A percentile compares a stretch with the other conserved stretches of the same genome.
phyloP scores from a whole-genome alignment of 2,888 invertebrate genomes.

The Acanthopleura granulata region DNA sequence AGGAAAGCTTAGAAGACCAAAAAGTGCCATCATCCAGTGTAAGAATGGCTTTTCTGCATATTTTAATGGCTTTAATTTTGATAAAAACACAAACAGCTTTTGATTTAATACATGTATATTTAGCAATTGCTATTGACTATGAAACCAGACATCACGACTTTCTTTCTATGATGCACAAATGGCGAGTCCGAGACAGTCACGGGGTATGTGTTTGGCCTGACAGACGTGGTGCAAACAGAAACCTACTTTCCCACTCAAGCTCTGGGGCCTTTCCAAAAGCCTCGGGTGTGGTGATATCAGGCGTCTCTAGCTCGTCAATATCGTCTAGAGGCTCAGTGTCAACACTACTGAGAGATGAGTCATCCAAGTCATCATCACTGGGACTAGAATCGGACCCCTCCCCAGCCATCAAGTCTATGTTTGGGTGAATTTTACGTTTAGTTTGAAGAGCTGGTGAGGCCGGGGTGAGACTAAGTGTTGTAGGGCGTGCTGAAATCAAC shows the following conservation, averaged over 20 bases:
- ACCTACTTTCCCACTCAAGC: constrained; percentile 59
- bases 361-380: constrained; percentile 23
- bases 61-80: too few relatives aligned
- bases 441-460: constrained; percentile 30
- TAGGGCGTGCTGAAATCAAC: too few relatives aligned
- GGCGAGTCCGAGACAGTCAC: not conserved
- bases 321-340: constrained; percentile 27
- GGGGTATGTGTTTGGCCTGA: not conserved
- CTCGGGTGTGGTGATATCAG: constrained; percentile 46
- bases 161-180: too few relatives aligned
- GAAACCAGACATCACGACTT: too few relatives aligned
- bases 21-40: too few relatives aligned
- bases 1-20: too few relatives aligned
- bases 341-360: constrained; percentile 10
- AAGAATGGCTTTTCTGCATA: too few relatives aligned
- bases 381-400: constrained; percentile 30
- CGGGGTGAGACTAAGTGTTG: not conserved
- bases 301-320: constrained; percentile 44
- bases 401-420: constrained; percentile 37
- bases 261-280: constrained; percentile 46
- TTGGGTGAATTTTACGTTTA: constrained; percentile 44
- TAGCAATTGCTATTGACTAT: too few relatives aligned
- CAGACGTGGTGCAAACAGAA: not conserved
- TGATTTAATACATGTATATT: too few relatives aligned
- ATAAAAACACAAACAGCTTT: too few relatives aligned